Conservation (phyloP, 2,888 invertebrate genomes). For the Aquatica leii region DNA sequence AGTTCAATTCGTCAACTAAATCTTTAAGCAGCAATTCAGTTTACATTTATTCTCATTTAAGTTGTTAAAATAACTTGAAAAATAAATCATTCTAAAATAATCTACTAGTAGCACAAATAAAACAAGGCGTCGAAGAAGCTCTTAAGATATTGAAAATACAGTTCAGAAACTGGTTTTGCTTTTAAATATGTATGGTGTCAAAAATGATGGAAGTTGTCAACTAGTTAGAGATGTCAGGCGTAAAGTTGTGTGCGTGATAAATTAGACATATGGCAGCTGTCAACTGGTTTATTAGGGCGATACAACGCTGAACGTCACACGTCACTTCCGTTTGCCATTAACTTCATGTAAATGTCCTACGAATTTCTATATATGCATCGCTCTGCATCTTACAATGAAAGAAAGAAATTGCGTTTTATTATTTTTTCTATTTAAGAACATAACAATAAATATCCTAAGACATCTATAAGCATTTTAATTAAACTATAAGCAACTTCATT, state of each 20-base stretch:
- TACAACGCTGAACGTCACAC: constrained; percentile 47
- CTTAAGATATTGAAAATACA: background rate
- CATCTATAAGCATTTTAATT: constrained; percentile 22
- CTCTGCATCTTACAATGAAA: constrained; percentile 1
- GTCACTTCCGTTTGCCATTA: constrained; percentile 47
- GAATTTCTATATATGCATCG: constrained; percentile 4
- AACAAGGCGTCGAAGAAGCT: background rate
- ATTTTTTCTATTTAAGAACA: constrained; percentile 6
- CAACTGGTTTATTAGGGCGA: constrained; percentile 50
- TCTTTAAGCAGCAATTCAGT: background rate
- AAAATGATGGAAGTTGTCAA: constrained; percentile 43
- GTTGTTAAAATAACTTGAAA: background rate
- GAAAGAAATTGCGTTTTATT: background rate
- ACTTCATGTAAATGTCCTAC: constrained; percentile 27
- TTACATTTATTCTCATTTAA: background rate
- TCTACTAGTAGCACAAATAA: background rate
- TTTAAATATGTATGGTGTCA: constrained; percentile 36
- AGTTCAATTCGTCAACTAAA: constrained; percentile 17
- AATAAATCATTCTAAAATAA: background rate
- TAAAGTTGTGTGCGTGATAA: constrained; percentile 49
- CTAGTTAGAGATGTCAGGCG: constrained; percentile 46
- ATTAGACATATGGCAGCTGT: constrained; percentile 55
- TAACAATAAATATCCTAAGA: constrained; percentile 10
- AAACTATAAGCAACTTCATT: constrained; percentile 32
- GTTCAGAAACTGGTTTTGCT: constrained; percentile 24